Percentiles rank a stretch among this genome's conserved stretches.
Conservation (phyloP, 2,113 vertebrate genomes). For the Xiphorhynchus elegans region DNA sequence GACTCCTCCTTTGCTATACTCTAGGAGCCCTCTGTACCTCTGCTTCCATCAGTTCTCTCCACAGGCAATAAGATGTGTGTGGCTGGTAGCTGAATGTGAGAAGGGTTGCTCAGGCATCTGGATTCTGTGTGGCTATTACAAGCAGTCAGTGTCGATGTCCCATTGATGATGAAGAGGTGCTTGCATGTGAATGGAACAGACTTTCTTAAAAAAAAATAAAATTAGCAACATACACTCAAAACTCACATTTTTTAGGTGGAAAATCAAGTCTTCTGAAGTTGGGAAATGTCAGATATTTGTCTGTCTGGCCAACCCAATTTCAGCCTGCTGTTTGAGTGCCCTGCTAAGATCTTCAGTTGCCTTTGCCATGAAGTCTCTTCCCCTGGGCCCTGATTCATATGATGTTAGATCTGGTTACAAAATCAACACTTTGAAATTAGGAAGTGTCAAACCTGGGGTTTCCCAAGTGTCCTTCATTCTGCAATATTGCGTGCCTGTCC, state of each 20-base stretch:
- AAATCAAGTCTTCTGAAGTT: background rate
- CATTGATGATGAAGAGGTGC: background rate
- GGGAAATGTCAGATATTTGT: background rate
- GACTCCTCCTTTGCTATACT: background rate
- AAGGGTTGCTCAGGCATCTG: background rate
- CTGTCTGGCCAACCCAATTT: background rate
- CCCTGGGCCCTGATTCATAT: background rate
- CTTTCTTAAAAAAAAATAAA: background rate
- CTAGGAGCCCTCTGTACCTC: background rate
- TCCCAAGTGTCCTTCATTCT: background rate
- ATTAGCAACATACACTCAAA: background rate
- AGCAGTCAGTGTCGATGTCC: background rate
- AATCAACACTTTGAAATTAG: constrained; percentile 13
- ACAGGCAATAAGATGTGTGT: background rate
- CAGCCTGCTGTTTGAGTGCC: background rate
- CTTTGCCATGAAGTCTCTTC: background rate
- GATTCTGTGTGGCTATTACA: background rate
- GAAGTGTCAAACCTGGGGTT: background rate
- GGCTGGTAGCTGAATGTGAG: background rate
- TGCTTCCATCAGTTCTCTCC: background rate
- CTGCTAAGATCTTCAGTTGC: background rate
- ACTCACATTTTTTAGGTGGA: background rate
- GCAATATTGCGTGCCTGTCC: background rate
- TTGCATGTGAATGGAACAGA: background rate
- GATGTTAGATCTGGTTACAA: background rate